A percentile compares a stretch with the other conserved stretches of the same genome.
Evolutionary conservation across 2,888 invertebrate genomes (phyloP).

Genomic region (Isotomurus palustris): DNA sequence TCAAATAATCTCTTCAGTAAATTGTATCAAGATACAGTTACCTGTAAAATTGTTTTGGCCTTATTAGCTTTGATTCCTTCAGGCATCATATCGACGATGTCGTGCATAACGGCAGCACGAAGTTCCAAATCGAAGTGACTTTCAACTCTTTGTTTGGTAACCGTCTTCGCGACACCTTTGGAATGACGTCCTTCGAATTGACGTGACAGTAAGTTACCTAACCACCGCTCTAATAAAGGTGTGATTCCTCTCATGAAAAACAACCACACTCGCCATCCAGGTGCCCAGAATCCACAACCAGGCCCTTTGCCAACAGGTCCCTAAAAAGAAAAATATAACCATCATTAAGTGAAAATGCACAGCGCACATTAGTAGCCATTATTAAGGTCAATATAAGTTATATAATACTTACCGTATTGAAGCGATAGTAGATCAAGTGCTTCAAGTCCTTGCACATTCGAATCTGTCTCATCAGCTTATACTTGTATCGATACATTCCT

Average conservation of each 20-base stretch:
- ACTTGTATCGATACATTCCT: conserved; percentile 99
- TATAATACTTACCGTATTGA: conserved; percentile 73
- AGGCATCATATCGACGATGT: conserved; percentile 99
- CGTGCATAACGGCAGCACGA: conserved; percentile 86
- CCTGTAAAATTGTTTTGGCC: conserved; percentile 93
- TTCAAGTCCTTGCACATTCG: conserved; percentile 99
- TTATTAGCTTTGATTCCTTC: conserved; percentile 99
- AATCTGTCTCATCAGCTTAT: conserved; percentile 97
- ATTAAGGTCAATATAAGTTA: neutral
- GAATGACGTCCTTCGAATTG: conserved; percentile 99
- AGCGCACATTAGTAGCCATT: neutral
- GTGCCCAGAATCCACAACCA: conserved; percentile 97
- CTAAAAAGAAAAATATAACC: conserved; percentile 52
- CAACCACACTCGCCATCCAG: conserved; percentile 99
- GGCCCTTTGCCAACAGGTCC: conserved; percentile 98
- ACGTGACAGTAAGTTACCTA: conserved; percentile 95
- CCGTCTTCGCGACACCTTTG: conserved; percentile 99
- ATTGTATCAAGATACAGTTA: conserved; percentile 12
- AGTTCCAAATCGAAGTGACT: conserved; percentile 99
- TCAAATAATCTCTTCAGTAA: neutral
- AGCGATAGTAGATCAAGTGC: conserved; percentile 97
- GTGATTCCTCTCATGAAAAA: conserved; percentile 99
- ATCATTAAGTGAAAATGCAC: conserved; percentile 10
- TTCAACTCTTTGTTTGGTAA: conserved; percentile 98
- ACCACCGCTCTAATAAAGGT: conserved; percentile 94